Percentiles rank a stretch among this genome's conserved stretches.
phyloP scores from a whole-genome alignment of 2,797 vertebrate genomes.

The Chaetodon trifasciatus region DNA sequence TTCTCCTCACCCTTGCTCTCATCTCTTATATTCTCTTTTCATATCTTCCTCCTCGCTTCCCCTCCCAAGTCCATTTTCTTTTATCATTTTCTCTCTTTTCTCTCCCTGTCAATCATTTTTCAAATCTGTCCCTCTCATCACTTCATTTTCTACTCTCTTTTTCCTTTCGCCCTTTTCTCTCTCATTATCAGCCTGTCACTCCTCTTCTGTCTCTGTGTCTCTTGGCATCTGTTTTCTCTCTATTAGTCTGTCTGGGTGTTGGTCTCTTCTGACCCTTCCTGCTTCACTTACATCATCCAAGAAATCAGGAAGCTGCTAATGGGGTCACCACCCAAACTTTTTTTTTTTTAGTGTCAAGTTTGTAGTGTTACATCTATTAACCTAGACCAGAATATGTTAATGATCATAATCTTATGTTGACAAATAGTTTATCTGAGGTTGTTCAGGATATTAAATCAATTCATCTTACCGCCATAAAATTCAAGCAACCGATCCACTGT shows the following conservation, averaged over 20 bases:
- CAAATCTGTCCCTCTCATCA: constrained; percentile 26
- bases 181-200: constrained; percentile 37
- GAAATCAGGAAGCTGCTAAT: constrained; percentile 46
- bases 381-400: not conserved
- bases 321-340: constrained; percentile 17
- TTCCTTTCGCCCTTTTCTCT: constrained; percentile 12
- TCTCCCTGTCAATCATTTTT: constrained; percentile 15
- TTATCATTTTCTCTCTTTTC: not conserved
- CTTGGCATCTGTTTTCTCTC: constrained; percentile 19
- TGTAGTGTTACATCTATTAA: not conserved
- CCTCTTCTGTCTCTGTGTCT: constrained; percentile 6
- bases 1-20: not conserved
- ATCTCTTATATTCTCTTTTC: constrained; percentile 1
- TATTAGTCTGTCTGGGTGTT: constrained; percentile 53
- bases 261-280: constrained; percentile 61
- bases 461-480: constrained; percentile 22
- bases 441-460: constrained; percentile 59
- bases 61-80: not conserved
- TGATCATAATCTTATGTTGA: constrained; percentile 35
- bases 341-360: not conserved
- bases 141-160: constrained; percentile 30
- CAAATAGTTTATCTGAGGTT: constrained; percentile 18
- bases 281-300: constrained; percentile 64
- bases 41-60: not conserved
- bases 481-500: constrained; percentile 6